Base-by-base conservation (phyloP, 1,140 invertebrate species). In the Drosophila sp. region DNA sequence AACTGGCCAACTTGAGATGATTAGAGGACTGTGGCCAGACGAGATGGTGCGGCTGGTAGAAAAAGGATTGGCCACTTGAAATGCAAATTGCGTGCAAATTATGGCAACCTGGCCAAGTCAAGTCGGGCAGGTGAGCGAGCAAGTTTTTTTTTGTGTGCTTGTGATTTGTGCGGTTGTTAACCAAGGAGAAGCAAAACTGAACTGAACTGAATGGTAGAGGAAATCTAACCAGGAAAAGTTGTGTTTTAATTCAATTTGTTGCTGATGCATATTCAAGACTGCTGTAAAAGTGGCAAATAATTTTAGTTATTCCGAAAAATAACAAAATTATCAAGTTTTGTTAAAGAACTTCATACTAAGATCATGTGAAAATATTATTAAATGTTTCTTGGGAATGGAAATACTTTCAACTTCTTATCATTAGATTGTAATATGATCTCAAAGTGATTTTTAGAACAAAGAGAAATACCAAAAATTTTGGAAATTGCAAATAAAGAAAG, bases 71-170 rank as follows among this genome's bases (percentile, higher is more conserved):
- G 76, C 83, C 84, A 87, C 84, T 87, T 89, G 79, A 87, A 83
- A 87, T 87, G 83, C 84, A 87, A 87, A 87, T 87, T 89, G 83
- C 84, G 83, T 87, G 83, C 83, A 87, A 87, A 87, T 87, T 87
- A 87, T 87, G 83, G 83, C 80, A 83, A 83, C 67, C 83, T 83
- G 79, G 76, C 84, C 35, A 38, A 89, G 72, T 66, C 55, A 67
- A 67, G 56, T 63, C 63, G 61, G 47, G 55, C 76, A 89, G 83
- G 84, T 79, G 79, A 75, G 72, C 81, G 75, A 75, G 78, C 75
- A 44, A 10, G 23, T 33, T 32, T 58, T 32, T 27, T 41, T 33
- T 66, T 62, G 47, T 74, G 17, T 17, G 17, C 60, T 66, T 47
- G 66, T 66, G 63, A 66, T 72, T 78, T 76, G 68, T 60, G 44